phyloP scores from a whole-genome alignment of 2,113 vertebrate species.

The Phalacrocorax brasilianus region DNA sequence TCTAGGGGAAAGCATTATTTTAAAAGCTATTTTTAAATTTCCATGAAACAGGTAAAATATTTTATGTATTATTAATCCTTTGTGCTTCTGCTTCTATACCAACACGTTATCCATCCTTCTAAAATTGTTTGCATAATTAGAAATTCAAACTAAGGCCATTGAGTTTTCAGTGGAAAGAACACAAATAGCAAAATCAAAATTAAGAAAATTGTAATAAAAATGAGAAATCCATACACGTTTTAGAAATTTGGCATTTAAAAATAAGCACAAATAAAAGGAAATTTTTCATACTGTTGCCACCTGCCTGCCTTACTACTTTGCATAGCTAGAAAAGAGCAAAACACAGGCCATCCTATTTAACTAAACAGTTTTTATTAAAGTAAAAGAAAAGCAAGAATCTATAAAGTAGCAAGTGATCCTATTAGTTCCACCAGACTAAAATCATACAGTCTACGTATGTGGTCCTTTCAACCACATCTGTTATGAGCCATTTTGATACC shows the following conservation, averaged over 20 bases:
- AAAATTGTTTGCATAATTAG: background rate
- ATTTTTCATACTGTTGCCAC: conserved; percentile 61
- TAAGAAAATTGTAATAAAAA: background rate
- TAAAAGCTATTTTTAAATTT: background rate
- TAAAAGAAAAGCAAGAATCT: conserved; percentile 76
- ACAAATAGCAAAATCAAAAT: background rate
- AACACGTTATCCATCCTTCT: background rate
- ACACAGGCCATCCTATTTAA: conserved; percentile 73
- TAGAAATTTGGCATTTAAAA: background rate
- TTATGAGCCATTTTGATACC: conserved; percentile 76
- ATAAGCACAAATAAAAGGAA: background rate
- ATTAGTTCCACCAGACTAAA: conserved; percentile 90
- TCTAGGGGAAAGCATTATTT: background rate
- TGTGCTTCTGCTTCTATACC: background rate
- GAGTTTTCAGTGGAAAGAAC: background rate
- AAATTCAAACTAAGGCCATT: background rate
- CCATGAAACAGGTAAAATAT: background rate
- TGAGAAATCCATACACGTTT: background rate
- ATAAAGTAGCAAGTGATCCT: conserved; percentile 85
- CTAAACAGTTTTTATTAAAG: conserved; percentile 77
- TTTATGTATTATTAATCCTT: background rate
- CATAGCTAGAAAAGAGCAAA: conserved; percentile 72
- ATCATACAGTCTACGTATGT: conserved; percentile 87
- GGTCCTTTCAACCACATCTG: conserved; percentile 87
- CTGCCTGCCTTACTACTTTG: conserved; percentile 74